Evolutionary conservation across 2,797 vertebrate genomes (phyloP).

Genomic region (Eleutherodactylus coqui): DNA sequence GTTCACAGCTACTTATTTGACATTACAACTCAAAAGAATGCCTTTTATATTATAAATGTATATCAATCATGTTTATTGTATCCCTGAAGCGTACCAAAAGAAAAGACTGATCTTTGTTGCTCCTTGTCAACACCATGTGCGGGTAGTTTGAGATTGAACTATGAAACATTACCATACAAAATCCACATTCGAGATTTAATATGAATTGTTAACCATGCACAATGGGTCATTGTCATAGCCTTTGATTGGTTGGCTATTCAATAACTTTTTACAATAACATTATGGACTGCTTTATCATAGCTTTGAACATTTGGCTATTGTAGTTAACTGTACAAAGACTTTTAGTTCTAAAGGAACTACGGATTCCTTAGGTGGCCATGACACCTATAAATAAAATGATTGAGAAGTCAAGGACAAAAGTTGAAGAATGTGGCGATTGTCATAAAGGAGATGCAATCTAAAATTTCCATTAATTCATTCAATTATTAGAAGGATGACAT

Average conservation of each 20-base stretch:
- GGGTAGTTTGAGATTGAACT: slow-evolving; percentile 37
- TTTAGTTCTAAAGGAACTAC: slow-evolving; percentile 31
- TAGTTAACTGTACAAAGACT: slow-evolving; percentile 18
- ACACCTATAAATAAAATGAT: slow-evolving; percentile 1
- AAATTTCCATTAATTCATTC: not conserved
- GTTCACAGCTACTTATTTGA: not conserved
- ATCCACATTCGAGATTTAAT: slow-evolving; percentile 25
- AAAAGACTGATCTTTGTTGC: slow-evolving; percentile 29
- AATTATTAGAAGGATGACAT: not conserved
- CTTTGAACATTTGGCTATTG: slow-evolving; percentile 29
- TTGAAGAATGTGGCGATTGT: not conserved
- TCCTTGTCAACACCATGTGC: slow-evolving; percentile 1
- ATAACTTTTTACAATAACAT: slow-evolving; percentile 21
- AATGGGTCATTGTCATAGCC: slow-evolving; percentile 30
- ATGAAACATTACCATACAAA: slow-evolving; percentile 16
- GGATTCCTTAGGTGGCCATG: not conserved
- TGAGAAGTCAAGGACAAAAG: slow-evolving; percentile 41
- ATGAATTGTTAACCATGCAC: slow-evolving; percentile 37
- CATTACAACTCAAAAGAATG: not conserved
- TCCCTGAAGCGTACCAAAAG: slow-evolving; percentile 11
- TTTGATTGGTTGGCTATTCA: slow-evolving; percentile 21
- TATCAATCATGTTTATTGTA: not conserved
- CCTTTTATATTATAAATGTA: not conserved
- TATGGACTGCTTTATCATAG: not conserved
- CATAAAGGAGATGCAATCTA: not conserved